Base-by-base conservation (phyloP, 1,140 invertebrate species). In the Conopomorpha cramerella region DNA sequence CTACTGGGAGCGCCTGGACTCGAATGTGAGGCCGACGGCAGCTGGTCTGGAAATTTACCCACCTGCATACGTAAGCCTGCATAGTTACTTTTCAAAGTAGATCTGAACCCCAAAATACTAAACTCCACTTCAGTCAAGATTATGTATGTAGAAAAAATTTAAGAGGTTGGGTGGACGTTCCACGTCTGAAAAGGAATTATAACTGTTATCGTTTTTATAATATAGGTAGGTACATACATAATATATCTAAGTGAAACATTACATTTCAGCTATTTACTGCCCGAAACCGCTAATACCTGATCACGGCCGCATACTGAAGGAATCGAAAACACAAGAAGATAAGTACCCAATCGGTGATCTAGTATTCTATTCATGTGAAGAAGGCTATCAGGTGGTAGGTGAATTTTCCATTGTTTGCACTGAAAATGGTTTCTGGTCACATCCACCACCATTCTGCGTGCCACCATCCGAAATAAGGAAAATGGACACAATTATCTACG, bases 351-450 rank as follows among this genome's bases (percentile, higher is more conserved):
- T 90, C 0, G 91, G 91, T 1, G 85, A 90, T 34, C 70, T 91
- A 13, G 83, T 93, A 30, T 87, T 88, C 52, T 93, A 91, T 57
- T 80, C 86, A 17, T 93, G 92, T 30, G 42, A 77, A 51, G 84
- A 78, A 45, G 80, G 85, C 1, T 87, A 88, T 60, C 81, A 86
- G 39, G 70, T 93, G 2, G 78, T 89, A 25, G 92, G 92, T 1
- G 88, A 92, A 63, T 81, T 84, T 0, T 88, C 87, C 16, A 87
- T 91, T 40, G 89, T 92, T 12, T 94, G 92, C 67, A 91, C 86
- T 11, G 90, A 93, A 65, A 89, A 86, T 45, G 91, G 91, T 23
- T 87, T 86, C 44, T 94, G 91, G 91, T 92, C 90, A 6, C 88
- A 92, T 63, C 84, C 88, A 34, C 81, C 89, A n/a, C 92, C 92